phyloP scores from a whole-genome alignment of 2,888 invertebrate genomes.

The Pseudanteris insignis region DNA sequence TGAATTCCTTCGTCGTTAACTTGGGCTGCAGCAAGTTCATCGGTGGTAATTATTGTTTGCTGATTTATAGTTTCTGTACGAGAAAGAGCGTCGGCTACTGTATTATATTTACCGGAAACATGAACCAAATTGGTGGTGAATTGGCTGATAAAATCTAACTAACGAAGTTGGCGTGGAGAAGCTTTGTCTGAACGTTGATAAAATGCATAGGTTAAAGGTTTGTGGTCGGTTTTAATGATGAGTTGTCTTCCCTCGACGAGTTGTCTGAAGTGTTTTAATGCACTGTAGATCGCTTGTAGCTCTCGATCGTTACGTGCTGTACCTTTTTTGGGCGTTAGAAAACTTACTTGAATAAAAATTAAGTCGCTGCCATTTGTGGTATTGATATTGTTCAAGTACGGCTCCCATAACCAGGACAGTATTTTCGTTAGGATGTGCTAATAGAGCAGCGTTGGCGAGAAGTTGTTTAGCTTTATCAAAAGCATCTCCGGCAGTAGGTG shows the following conservation, averaged over 20 bases:
- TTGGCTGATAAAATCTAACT: slow-evolving; percentile 30
- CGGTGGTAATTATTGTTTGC: not conserved
- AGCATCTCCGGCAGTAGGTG: slow-evolving; percentile 14
- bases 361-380: not conserved
- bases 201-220: not conserved
- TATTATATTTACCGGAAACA: slow-evolving; percentile 17
- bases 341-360: slow-evolving; percentile 10
- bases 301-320: slow-evolving; percentile 12
- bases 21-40: not conserved
- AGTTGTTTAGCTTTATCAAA: slow-evolving; percentile 16
- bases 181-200: not conserved
- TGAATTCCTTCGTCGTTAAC: not conserved
- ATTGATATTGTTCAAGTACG: not conserved
- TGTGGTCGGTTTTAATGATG: slow-evolving; percentile 8
- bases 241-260: slow-evolving; percentile 22
- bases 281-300: slow-evolving; percentile 7
- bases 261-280: slow-evolving; percentile 16
- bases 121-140: slow-evolving; percentile 29
- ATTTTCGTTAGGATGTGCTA: slow-evolving; percentile 14
- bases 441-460: slow-evolving; percentile 18
- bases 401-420: slow-evolving; percentile 2
- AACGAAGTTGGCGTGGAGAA: slow-evolving; percentile 4
- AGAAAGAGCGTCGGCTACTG: slow-evolving; percentile 16
- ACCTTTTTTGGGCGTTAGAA: slow-evolving; percentile 2
- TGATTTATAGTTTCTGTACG: not conserved